phyloP scores from a whole-genome alignment of 2,113 vertebrate genomes.

The Corvus cornix region DNA sequence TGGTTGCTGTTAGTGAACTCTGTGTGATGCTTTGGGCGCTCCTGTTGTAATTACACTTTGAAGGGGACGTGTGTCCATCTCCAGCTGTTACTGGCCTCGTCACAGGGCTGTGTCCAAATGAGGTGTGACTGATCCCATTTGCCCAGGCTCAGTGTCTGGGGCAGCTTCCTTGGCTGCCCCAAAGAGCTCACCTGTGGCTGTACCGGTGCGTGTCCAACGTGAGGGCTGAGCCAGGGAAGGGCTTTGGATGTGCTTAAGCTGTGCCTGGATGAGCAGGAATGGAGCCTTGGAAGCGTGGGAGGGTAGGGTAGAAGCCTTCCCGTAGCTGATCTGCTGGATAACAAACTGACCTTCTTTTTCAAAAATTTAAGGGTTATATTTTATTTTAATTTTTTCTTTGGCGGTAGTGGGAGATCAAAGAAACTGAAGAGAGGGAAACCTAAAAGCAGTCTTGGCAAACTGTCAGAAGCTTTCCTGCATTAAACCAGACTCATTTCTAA shows the following conservation, averaged over 20 bases:
- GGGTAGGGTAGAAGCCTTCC: accelerated
- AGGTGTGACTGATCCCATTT: not conserved
- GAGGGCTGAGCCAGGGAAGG: not conserved
- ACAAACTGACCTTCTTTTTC: accelerated
- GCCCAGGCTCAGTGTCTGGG: not conserved
- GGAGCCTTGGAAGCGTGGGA: not conserved
- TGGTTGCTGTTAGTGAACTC: not conserved
- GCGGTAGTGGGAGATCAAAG: not conserved
- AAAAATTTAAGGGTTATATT: not conserved
- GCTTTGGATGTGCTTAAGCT: accelerated
- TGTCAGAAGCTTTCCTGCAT: not conserved
- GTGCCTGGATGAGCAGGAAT: accelerated
- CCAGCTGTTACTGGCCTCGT: not conserved
- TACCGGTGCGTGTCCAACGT: accelerated
- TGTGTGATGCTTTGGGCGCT: accelerated
- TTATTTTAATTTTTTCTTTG: not conserved
- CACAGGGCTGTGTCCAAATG: not conserved
- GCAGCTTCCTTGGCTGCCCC: not conserved
- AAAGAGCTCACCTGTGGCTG: not conserved
- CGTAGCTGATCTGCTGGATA: accelerated
- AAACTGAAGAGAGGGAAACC: not conserved
- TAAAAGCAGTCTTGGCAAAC: not conserved
- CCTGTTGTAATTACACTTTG: not conserved
- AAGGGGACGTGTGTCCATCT: not conserved
- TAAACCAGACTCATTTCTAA: not conserved